These are phyloP conservation scores for Hoplostethus mediterraneus DNA, from an alignment of 2,797 vertebrate genomes.

Conservation along the genomic window DNA sequence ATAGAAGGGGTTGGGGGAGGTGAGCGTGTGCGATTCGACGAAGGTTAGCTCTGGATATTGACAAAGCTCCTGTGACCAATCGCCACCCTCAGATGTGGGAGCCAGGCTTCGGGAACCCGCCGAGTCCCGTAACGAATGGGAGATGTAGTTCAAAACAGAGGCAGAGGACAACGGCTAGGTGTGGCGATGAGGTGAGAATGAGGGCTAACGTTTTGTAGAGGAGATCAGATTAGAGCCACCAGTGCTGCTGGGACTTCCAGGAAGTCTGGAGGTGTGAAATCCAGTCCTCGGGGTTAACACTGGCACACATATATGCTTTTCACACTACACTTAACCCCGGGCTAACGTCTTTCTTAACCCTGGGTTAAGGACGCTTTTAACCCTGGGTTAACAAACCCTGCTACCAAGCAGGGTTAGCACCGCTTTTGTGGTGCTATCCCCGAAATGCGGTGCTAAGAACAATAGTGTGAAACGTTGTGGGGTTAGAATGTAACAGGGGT, in stretches of 20 bases:
- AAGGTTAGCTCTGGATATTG: not conserved
- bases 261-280: conserved; percentile 59
- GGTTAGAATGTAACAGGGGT: no score
- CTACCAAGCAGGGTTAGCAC: no score
- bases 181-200: conserved; percentile 38
- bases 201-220: conserved; percentile 67
- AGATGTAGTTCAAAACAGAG: conserved; percentile 7
- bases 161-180: conserved; percentile 21
- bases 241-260: conserved; percentile 34
- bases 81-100: conserved; percentile 33
- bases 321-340: no score
- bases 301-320: no score
- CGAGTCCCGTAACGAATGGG: conserved; percentile 28
- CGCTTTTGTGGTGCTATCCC: no score
- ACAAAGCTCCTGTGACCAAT: conserved; percentile 36
- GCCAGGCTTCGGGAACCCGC: not conserved
- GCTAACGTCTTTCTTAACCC: no score
- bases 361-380: no score
- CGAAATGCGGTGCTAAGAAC: no score
- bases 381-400: no score
- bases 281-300: conserved; percentile 42
- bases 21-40: not conserved
- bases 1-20: not conserved
- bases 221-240: conserved; percentile 49
- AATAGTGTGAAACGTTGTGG: no score